Conservation (phyloP, 2,113 vertebrate genomes). For the Sylvia atricapilla region DNA sequence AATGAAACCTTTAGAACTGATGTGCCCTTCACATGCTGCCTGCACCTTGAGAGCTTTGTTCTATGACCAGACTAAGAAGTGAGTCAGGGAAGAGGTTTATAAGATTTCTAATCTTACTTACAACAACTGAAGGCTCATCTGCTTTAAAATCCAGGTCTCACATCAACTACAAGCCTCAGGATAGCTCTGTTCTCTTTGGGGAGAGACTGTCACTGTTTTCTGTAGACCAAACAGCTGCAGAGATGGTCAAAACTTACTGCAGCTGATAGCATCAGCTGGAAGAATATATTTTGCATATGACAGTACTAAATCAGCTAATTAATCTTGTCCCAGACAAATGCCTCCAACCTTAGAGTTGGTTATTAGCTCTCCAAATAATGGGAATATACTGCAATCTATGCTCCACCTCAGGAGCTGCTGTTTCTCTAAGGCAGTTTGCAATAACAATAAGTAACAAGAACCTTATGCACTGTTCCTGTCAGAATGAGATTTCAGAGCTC, state of each 20-base stretch:
- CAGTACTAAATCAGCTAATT: background rate
- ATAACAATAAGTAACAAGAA: background rate
- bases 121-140: background rate
- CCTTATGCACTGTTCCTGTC: background rate
- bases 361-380: background rate
- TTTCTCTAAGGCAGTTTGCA: background rate
- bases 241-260: background rate
- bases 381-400: background rate
- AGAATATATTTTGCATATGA: background rate
- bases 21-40: background rate
- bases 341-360: background rate
- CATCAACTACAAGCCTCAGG: background rate
- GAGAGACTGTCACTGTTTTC: background rate
- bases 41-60: background rate
- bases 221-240: background rate
- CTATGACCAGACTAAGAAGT: background rate
- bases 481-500: background rate
- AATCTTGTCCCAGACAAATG: background rate
- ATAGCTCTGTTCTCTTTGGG: background rate
- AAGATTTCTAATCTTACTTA: background rate
- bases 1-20: background rate
- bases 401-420: background rate
- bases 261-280: background rate
- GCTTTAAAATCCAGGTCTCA: constrained; percentile 7
- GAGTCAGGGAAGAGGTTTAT: background rate